Conservation (phyloP, 1,140 invertebrate genomes). For the Ceratitis capitata region DNA sequence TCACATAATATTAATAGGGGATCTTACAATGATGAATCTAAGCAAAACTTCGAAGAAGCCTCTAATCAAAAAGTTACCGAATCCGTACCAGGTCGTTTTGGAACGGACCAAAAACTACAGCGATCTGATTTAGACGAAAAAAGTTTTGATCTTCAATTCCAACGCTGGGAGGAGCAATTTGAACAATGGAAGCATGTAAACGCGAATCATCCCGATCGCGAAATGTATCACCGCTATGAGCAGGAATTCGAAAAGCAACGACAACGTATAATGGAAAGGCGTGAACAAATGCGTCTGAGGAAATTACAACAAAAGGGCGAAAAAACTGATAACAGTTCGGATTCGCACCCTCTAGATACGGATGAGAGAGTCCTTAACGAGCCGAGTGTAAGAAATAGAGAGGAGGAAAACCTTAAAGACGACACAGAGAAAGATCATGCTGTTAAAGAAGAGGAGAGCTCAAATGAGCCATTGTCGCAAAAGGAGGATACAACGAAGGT, state of each 20-base stretch:
- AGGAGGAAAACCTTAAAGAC: neutral
- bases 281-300: constrained; percentile 82
- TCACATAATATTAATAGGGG: constrained; percentile 2
- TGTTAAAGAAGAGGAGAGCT: neutral
- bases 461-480: neutral
- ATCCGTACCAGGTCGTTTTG: constrained; percentile 28
- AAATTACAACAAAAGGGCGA: constrained; percentile 39
- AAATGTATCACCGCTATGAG: constrained; percentile 83
- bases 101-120: neutral
- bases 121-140: constrained; percentile 74
- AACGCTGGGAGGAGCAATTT: constrained; percentile 86
- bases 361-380: neutral
- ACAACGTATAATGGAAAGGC: constrained; percentile 76
- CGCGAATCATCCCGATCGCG: constrained; percentile 84
- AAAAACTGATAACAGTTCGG: neutral
- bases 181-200: constrained; percentile 86
- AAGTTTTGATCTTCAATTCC: constrained; percentile 82
- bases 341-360: neutral
- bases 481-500: neutral
- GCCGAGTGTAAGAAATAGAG: neutral
- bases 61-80: neutral
- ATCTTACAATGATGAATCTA: neutral
- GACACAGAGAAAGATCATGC: neutral
- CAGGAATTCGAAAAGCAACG: constrained; percentile 84
- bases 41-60: neutral